A percentile compares a stretch with the other conserved stretches of the same genome.
These are phyloP conservation scores for Leptocoma aspasia DNA, from an alignment of 2,113 vertebrate genomes.

Conservation along the genomic window DNA sequence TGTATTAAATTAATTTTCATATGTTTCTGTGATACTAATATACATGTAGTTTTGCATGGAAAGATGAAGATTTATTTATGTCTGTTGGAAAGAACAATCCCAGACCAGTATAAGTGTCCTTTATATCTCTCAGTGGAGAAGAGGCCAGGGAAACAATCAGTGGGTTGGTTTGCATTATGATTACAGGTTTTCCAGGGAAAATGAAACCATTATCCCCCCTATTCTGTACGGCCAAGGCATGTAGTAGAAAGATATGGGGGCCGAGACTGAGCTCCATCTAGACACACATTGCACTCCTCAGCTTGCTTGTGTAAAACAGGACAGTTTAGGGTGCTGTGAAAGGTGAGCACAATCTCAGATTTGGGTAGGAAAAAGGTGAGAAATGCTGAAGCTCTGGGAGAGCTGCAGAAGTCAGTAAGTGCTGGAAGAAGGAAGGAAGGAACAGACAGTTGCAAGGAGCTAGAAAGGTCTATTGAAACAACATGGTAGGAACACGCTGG, in stretches of 20 bases:
- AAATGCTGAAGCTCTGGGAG: neutral
- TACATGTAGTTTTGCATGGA: neutral
- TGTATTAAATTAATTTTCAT: neutral
- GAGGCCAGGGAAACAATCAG: neutral
- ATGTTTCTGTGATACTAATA: neutral
- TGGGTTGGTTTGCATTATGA: neutral
- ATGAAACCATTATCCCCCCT: neutral
- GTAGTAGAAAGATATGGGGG: neutral
- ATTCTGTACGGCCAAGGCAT: neutral
- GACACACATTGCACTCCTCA: neutral
- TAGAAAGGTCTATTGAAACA: neutral
- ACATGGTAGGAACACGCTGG: fast-evolving
- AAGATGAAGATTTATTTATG: neutral
- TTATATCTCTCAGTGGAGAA: neutral
- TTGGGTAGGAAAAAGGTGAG: neutral
- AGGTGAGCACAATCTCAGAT: neutral
- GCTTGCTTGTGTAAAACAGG: neutral
- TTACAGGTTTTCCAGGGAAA: neutral
- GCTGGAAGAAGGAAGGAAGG: neutral
- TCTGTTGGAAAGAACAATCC: neutral
- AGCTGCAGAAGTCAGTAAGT: neutral
- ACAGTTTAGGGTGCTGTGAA: neutral
- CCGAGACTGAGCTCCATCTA: neutral
- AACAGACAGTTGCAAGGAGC: neutral
- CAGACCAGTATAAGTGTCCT: neutral